Conservation (phyloP, 2,888 invertebrate species). For the Lottia scabra region DNA sequence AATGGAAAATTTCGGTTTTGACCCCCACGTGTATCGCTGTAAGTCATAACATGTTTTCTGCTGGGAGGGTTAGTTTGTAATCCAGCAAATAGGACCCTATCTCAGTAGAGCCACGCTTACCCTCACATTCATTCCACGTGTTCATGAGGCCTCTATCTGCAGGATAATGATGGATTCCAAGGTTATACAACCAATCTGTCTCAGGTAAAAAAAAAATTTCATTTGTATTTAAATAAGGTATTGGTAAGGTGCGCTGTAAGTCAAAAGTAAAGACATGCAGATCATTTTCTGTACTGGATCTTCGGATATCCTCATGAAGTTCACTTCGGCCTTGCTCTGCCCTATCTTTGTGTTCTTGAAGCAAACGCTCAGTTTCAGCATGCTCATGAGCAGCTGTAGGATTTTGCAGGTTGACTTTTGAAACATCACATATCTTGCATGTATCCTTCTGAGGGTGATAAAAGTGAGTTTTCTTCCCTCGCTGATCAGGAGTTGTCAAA, state of each 20-base stretch:
- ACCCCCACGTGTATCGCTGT: neutral
- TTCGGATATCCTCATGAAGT: too few species aligned
- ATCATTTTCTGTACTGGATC: too few species aligned
- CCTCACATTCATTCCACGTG: neutral
- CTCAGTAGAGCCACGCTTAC: neutral
- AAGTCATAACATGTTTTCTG: neutral
- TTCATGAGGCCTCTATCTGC: neutral
- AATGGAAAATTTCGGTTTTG: neutral
- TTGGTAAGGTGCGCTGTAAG: neutral
- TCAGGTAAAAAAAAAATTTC: neutral
- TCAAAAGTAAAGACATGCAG: too few species aligned
- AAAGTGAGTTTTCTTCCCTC: too few species aligned
- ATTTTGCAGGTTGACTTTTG: too few species aligned
- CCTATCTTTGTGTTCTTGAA: too few species aligned
- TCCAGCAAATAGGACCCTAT: neutral
- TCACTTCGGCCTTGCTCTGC: too few species aligned
- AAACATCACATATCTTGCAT: too few species aligned
- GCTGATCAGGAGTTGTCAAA: too few species aligned
- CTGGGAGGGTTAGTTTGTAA: neutral
- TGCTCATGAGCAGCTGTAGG: too few species aligned
- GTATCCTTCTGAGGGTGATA: too few species aligned
- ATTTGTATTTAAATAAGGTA: neutral
- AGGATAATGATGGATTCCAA: neutral
- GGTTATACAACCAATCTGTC: neutral
- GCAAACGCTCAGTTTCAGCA: too few species aligned